These are phyloP conservation scores for Polylopha cassiicola DNA, from an alignment of 2,888 invertebrate species.

Conservation along the genomic window DNA sequence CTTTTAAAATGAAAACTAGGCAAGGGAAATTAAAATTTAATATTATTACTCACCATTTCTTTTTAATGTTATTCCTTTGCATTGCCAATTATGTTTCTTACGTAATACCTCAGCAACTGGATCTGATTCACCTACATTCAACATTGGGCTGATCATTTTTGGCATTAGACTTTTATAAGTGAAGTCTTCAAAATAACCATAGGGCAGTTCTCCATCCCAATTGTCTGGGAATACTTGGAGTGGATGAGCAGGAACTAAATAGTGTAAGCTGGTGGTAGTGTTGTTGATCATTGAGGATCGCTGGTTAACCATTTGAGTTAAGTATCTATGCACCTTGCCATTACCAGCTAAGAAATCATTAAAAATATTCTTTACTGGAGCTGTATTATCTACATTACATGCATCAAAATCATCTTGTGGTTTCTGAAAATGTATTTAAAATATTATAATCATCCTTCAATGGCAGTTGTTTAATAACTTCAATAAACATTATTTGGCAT, in stretches of 20 bases:
- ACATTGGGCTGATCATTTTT: conserved; percentile 45
- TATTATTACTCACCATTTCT: conserved; percentile 37
- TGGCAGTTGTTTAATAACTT: no score
- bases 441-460: no score
- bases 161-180: conserved; percentile 53
- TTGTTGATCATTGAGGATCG: conserved; percentile 6
- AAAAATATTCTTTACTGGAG: conserved; percentile 44
- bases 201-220: conserved; percentile 57
- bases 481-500: no score
- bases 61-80: conserved; percentile 25
- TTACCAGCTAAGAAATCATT: conserved; percentile 39
- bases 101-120: conserved; percentile 49
- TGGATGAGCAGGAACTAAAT: conserved; percentile 44
- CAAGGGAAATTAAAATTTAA: conserved; percentile 4
- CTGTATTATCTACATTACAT: conserved; percentile 45
- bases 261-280: conserved; percentile 35
- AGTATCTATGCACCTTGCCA: conserved; percentile 43
- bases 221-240: conserved; percentile 47
- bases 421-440: no score
- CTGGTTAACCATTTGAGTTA: conserved; percentile 31
- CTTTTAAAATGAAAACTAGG: no score
- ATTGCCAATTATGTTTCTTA: conserved; percentile 51
- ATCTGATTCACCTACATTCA: conserved; percentile 43
- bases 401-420: conserved; percentile 31
- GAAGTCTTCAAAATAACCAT: conserved; percentile 56